Conservation (phyloP, 2,888 invertebrate genomes). For the Odontomyia ornata region DNA sequence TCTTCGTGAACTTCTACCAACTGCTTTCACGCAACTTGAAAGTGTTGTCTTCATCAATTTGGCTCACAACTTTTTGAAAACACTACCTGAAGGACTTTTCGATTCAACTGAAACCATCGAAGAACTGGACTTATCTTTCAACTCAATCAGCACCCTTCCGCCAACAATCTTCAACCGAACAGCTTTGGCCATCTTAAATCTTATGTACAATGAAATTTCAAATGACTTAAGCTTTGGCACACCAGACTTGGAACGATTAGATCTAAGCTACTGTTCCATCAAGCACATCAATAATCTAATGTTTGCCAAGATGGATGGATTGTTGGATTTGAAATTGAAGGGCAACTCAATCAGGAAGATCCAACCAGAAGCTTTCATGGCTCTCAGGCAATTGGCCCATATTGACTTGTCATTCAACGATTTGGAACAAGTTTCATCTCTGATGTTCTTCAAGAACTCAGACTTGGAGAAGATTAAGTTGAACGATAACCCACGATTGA, state of each 20-base stretch:
- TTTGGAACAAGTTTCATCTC: slow-evolving; percentile 72
- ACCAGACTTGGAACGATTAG: slow-evolving; percentile 72
- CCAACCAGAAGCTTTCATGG: slow-evolving; percentile 74
- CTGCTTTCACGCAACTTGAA: slow-evolving; percentile 72
- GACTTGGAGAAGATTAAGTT: slow-evolving; percentile 75
- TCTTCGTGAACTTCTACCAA: slow-evolving; percentile 71
- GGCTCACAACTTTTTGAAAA: slow-evolving; percentile 72
- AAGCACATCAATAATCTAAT: slow-evolving; percentile 72
- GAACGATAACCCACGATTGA: slow-evolving; percentile 75
- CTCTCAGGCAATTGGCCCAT: slow-evolving; percentile 72
- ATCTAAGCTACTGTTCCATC: slow-evolving; percentile 75
- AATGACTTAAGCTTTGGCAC: slow-evolving; percentile 71
- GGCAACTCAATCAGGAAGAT: slow-evolving; percentile 76
- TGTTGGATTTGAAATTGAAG: slow-evolving; percentile 74
- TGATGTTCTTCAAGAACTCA: slow-evolving; percentile 75
- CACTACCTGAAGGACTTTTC: slow-evolving; percentile 66
- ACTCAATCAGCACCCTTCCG: slow-evolving; percentile 72
- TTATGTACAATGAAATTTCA: slow-evolving; percentile 75
- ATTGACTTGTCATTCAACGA: slow-evolving; percentile 80
- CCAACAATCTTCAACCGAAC: slow-evolving; percentile 73
- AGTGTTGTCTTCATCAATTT: slow-evolving; percentile 75
- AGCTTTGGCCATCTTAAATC: slow-evolving; percentile 73
- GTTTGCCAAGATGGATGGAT: slow-evolving; percentile 70
- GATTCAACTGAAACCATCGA: slow-evolving; percentile 72
- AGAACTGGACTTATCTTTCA: slow-evolving; percentile 78